Percentiles rank a stretch among this genome's conserved stretches.
Conservation (phyloP, 2,888 invertebrate species). For the Tipula vernalis region DNA sequence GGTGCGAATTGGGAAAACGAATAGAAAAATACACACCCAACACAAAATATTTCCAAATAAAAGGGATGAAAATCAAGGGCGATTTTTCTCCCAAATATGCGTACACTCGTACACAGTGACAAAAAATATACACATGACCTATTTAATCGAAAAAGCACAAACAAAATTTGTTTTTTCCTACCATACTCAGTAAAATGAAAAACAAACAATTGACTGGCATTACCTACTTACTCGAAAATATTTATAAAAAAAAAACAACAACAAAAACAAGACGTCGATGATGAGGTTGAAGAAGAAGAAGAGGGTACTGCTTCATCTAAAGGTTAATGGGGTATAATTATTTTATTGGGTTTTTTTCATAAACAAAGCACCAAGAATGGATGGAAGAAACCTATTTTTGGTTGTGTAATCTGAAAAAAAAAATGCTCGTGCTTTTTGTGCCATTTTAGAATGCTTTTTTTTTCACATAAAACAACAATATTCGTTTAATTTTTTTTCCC, state of each 20-base stretch:
- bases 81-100: neutral
- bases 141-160: neutral
- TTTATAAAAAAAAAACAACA: neutral
- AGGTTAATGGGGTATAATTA: neutral
- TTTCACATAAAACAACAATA: neutral
- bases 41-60: neutral
- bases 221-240: neutral
- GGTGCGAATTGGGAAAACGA: neutral
- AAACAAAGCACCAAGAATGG: neutral
- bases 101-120: neutral
- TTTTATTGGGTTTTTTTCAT: neutral
- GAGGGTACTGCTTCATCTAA: neutral
- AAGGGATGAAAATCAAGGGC: neutral
- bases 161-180: neutral
- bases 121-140: neutral
- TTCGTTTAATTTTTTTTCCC: neutral
- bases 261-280: neutral
- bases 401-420: neutral
- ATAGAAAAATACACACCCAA: neutral
- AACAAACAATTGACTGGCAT: neutral
- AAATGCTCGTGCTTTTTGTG: neutral
- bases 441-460: neutral
- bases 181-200: neutral
- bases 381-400: neutral
- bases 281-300: neutral